Evolutionary conservation across 2,113 vertebrate genomes (phyloP).

Genomic region (Leptosomus discolor): DNA sequence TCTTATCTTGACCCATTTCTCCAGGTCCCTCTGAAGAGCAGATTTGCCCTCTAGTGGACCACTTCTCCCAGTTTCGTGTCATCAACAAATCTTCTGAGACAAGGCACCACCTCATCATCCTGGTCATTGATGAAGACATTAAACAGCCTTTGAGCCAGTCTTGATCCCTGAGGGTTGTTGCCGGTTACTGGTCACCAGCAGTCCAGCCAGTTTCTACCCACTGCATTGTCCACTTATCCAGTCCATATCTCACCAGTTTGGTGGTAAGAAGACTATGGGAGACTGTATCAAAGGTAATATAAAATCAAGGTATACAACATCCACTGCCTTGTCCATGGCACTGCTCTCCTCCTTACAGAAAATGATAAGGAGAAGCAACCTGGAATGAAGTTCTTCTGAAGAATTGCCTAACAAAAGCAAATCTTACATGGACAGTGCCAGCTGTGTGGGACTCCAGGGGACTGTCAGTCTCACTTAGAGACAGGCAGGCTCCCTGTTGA

Average conservation of each 20-base stretch:
- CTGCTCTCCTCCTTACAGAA: not conserved
- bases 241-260: accelerated
- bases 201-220: not conserved
- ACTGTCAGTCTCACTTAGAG: not conserved
- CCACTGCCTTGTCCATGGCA: not conserved
- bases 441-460: not conserved
- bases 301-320: not conserved
- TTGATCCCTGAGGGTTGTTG: not conserved
- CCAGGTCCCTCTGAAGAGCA: not conserved
- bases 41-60: not conserved
- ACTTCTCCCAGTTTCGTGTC: not conserved
- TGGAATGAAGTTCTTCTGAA: accelerated
- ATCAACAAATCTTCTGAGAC: not conserved
- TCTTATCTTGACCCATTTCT: too few species aligned
- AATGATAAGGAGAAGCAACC: not conserved
- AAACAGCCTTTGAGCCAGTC: not conserved
- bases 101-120: not conserved
- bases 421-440: not conserved
- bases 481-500: not conserved
- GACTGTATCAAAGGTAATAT: not conserved
- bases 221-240: not conserved
- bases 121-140: not conserved
- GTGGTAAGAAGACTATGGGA: not conserved
- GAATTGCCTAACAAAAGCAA: not conserved
- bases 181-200: not conserved